Conservation (phyloP, 2,888 invertebrate genomes). For the Apotomis capreana region DNA sequence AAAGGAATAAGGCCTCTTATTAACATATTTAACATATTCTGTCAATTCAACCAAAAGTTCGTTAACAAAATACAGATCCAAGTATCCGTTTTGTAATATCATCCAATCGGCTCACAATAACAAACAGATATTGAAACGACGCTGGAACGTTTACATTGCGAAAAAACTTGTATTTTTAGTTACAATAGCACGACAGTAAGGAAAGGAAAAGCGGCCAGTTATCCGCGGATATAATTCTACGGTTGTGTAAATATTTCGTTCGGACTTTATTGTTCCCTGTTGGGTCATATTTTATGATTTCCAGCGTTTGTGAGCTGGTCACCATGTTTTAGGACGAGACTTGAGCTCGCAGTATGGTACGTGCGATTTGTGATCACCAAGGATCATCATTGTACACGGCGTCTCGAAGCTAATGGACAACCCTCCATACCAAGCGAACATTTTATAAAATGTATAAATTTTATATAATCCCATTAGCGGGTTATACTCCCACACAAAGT, state of each 20-base stretch:
- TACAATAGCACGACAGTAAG: constrained; percentile 17
- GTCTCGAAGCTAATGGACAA: too few relatives aligned
- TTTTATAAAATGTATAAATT: too few relatives aligned
- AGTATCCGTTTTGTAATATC: not conserved
- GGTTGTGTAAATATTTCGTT: constrained; percentile 30
- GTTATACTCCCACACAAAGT: too few relatives aligned
- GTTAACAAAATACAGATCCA: too few relatives aligned
- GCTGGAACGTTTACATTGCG: constrained; percentile 1
- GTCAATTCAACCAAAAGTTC: too few relatives aligned
- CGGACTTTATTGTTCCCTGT: constrained; percentile 30
- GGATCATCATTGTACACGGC: too few relatives aligned
- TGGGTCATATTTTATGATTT: constrained; percentile 33
- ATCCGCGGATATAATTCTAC: constrained; percentile 27
- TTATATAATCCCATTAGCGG: too few relatives aligned
- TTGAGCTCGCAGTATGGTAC: not conserved
- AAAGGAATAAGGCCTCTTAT: too few relatives aligned
- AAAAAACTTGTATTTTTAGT: constrained; percentile 31
- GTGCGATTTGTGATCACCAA: too few relatives aligned
- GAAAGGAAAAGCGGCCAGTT: constrained; percentile 12
- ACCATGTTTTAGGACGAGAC: constrained; percentile 4
- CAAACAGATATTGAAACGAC: constrained; percentile 9
- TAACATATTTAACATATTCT: too few relatives aligned
- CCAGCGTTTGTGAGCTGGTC: constrained; percentile 3
- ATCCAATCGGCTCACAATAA: constrained; percentile 3
- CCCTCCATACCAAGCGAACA: too few relatives aligned